Evolutionary conservation across 2,888 invertebrate species (phyloP).

Genomic region (Trimorus sp.): DNA sequence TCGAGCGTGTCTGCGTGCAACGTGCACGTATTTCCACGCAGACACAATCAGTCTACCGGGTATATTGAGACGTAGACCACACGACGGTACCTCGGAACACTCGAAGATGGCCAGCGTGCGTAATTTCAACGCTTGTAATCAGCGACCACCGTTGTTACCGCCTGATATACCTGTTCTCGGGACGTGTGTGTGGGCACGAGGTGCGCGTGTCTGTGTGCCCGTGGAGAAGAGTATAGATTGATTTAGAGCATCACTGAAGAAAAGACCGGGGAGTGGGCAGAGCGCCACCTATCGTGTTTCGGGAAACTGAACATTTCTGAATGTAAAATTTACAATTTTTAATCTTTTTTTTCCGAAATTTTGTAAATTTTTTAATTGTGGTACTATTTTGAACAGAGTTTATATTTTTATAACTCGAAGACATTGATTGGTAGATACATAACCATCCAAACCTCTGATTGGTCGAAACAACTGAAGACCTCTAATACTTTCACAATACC

Average conservation of each 20-base stretch:
- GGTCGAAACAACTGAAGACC: no score
- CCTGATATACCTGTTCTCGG: slow-evolving; percentile 65
- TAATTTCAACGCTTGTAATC: slow-evolving; percentile 76
- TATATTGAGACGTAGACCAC: slow-evolving; percentile 79
- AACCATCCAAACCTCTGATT: no score
- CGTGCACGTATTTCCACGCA: slow-evolving; percentile 54
- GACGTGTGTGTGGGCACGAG: slow-evolving; percentile 47
- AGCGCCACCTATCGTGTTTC: slow-evolving; percentile 44
- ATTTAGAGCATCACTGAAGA: slow-evolving; percentile 75
- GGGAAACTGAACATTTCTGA: slow-evolving; percentile 6
- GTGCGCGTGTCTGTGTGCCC: slow-evolving; percentile 9
- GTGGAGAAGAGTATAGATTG: slow-evolving; percentile 76
- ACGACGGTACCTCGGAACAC: slow-evolving; percentile 71
- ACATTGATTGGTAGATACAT: no score
- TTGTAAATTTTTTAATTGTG: no score
- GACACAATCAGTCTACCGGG: slow-evolving; percentile 62
- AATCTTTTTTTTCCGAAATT: no score
- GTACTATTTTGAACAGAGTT: no score
- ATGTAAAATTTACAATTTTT: no score
- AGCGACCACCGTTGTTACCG: slow-evolving; percentile 67
- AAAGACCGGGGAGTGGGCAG: slow-evolving; percentile 35
- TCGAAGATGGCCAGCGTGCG: slow-evolving; percentile 69
- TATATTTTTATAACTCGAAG: no score
- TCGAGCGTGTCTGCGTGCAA: slow-evolving; percentile 43
- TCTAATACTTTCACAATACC: no score